Base-by-base conservation (phyloP, 2,888 invertebrate species). In the Zelleria hepariella region DNA sequence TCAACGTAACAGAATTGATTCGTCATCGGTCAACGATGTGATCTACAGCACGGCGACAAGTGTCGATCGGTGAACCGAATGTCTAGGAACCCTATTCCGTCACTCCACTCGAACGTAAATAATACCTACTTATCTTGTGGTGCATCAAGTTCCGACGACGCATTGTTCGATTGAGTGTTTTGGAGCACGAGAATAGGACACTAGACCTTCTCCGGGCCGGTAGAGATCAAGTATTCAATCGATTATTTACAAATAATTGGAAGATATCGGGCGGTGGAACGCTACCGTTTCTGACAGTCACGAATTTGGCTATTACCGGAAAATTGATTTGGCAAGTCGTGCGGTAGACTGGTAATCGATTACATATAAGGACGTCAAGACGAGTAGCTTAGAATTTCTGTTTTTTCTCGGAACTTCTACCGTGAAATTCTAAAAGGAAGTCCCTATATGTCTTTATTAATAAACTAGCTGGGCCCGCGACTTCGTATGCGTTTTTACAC, bases 11-110 rank as follows among this genome's bases (percentile, higher is more conserved):
- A 62, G 70, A 84, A 87, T 86, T 78, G 70, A 87, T 87, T 87
- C 80, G 87, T 83, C 81, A 78, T 67, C 75, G 80, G 73, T 71
- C 73, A 73, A 68, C 67, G 73, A 72, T 81, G 86, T 86, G 87
- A 83, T 85, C 77, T 83, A 87, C 82, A 75, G 78, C 18, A 8
- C 5, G 78, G 77, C 75, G 77, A 79, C 83, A 84, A 82, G 84
- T 85, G 84, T 6, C 57, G 18, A 24, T 5, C 10, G 7, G 15
- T 56, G 32, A 20, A n/a, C 15, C 32, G 32, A n/a, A 75, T 67
- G 32, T 2, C 32, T 42, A 15, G 15, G 32, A 15, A 2, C 32
- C 4, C 32, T 42, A 15, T 42, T 42, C 32, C 15, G 15, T 42
- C 3, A 42, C 15, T 42, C 32, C 10, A 42, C 32, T 15, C 15